Conservation (phyloP, 1,140 invertebrate genomes). For the Maniola jurtina region DNA sequence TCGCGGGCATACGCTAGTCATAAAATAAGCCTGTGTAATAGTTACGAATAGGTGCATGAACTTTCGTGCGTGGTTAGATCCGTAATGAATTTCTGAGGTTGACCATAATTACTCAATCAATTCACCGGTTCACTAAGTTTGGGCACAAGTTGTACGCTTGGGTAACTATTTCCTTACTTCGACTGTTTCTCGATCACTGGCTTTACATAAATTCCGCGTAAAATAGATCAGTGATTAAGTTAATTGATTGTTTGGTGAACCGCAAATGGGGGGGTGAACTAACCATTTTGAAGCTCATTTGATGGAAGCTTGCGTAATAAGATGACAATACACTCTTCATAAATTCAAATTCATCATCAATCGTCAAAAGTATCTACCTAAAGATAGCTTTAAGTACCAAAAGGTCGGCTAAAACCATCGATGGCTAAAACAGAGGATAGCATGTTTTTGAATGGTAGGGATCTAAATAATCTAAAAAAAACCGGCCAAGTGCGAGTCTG, state of each 20-base stretch:
- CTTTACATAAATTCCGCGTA: not conserved
- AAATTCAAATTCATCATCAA: too few species aligned
- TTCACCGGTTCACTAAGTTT: conserved; percentile 18
- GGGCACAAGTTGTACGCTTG: conserved; percentile 6
- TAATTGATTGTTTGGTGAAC: not conserved
- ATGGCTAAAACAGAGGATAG: too few species aligned
- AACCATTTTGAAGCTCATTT: not conserved
- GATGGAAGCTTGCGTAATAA: too few species aligned
- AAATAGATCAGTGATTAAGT: not conserved
- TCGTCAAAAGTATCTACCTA: too few species aligned
- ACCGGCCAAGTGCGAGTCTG: too few species aligned
- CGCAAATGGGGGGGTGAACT: not conserved
- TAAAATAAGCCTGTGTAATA: too few species aligned
- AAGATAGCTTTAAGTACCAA: too few species aligned
- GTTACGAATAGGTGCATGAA: conserved; percentile 7
- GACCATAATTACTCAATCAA: conserved; percentile 49
- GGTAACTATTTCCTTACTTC: conserved; percentile 1
- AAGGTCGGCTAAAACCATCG: too few species aligned
- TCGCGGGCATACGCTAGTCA: too few species aligned
- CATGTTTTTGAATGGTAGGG: too few species aligned
- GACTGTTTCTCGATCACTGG: not conserved
- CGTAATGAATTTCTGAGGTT: conserved; percentile 21
- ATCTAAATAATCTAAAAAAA: too few species aligned
- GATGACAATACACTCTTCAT: too few species aligned
- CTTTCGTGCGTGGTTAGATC: conserved; percentile 12